Conservation (phyloP, 2,113 vertebrate genomes). For the Alligator sinensis region DNA sequence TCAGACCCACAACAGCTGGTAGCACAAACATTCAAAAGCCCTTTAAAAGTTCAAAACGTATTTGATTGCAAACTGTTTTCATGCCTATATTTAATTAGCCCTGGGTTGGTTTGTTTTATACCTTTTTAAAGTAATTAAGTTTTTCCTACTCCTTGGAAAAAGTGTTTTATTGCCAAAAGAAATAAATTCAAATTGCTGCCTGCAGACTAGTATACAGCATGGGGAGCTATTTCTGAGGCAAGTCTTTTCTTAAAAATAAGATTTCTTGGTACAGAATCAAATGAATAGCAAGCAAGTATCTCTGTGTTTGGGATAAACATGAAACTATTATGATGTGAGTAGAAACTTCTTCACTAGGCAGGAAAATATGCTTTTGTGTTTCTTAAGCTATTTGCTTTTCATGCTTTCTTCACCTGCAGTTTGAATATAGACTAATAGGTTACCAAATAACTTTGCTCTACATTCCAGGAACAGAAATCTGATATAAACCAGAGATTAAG, state of each 20-base stretch:
- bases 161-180: neutral
- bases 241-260: neutral
- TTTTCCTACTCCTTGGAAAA: neutral
- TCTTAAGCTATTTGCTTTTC: constrained; percentile 32
- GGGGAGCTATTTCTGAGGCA: neutral
- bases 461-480: constrained; percentile 46
- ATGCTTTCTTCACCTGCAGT: constrained; percentile 41
- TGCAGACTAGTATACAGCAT: neutral
- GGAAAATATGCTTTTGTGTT: constrained; percentile 26
- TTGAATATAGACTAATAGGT: constrained; percentile 49
- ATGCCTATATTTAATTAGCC: neutral
- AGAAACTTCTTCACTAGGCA: constrained; percentile 18
- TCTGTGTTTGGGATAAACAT: neutral
- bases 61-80: neutral
- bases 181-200: neutral
- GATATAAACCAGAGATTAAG: constrained; percentile 59
- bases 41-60: neutral
- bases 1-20: neutral
- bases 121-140: neutral
- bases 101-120: neutral
- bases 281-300: constrained; percentile 10
- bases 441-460: constrained; percentile 49
- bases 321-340: neutral
- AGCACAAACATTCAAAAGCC: neutral
- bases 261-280: neutral